phyloP scores from a whole-genome alignment of 2,797 vertebrate genomes.

The Lateolabrax maculatus region DNA sequence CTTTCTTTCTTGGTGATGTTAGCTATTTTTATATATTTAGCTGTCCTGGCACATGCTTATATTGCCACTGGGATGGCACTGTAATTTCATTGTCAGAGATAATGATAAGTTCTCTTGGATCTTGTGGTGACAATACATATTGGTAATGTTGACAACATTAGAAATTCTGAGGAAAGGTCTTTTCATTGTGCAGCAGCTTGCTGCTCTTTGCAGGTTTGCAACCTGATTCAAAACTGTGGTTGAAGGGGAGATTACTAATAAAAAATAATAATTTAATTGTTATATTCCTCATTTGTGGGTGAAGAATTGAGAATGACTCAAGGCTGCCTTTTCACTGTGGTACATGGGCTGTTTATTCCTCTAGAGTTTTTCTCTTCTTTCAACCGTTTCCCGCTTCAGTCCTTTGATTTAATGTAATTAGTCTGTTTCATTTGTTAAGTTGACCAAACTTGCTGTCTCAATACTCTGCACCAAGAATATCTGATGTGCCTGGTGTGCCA shows the following conservation, averaged over 20 bases:
- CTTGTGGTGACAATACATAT: neutral
- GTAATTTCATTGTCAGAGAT: neutral
- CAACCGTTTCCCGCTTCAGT: slow-evolving; percentile 39
- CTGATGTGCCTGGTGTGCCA: slow-evolving; percentile 35
- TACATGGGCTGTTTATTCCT: slow-evolving; percentile 30
- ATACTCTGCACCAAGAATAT: slow-evolving; percentile 33
- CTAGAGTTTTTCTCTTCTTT: slow-evolving; percentile 39
- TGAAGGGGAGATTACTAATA: neutral
- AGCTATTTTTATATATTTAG: neutral
- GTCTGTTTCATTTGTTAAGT: slow-evolving; percentile 69
- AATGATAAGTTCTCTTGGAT: neutral
- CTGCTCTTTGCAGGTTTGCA: neutral
- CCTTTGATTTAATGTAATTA: slow-evolving; percentile 67
- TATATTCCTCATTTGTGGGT: slow-evolving; percentile 23
- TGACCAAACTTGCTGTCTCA: slow-evolving; percentile 45
- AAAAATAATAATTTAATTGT: slow-evolving; percentile 19
- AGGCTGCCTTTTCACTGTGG: neutral
- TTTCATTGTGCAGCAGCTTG: neutral
- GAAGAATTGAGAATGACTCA: neutral
- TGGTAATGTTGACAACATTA: neutral
- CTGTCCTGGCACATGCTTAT: neutral
- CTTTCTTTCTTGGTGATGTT: neutral
- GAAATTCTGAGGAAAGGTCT: neutral
- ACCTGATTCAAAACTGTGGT: neutral
- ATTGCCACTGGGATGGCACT: neutral